Base-by-base conservation (phyloP, 1,140 invertebrate species). In the Pseudobourletiella spinata region DNA sequence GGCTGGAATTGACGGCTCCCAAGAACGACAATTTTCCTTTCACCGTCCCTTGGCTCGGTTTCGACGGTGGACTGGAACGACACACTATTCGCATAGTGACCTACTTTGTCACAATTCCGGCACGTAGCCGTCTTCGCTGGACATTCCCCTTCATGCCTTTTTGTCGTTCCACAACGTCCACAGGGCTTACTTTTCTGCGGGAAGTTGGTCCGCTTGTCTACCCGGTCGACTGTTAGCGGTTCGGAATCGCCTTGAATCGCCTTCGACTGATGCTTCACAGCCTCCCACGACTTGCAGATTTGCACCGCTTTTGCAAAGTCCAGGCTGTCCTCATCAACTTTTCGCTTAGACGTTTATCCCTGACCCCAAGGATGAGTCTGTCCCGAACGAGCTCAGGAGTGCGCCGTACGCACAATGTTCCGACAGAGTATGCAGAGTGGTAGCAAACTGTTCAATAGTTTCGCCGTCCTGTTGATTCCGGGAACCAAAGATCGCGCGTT, bases 341-440 rank as follows among this genome's bases (percentile, higher is more conserved):
- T 64, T 74, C 69, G 58, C 72, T 70, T 8, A 71, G 26, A 18
- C 43, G 15, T 20, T 67, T 56, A 56, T 75, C 69, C 0, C 54
- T n/a, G 1, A 75, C 72, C 18, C 72, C 73, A 24, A 73, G 66
- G 8, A 75, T 70, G 20, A 76, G 70, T 29, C 69, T 59, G 52
- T 65, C 63, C 1, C 63, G 28, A 43, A 65, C 18, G 14, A 65
- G 20, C 11, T 52, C 48, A 20, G 42, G 2, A 65, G 32, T 1
- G 35, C 22, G 2, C 24, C 48, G 30, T 48, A 65, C 2, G 54
- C 30, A 26, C 63, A 65, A 20, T 54, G 50, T 24, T 44, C 30
- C 2, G 28, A 25, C 3, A 66, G 30, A 16, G 55, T 29, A 24
- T 66, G 63, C 0, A 71, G 59, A n/a, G 48, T 55, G 28, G 66